Percentiles rank a stretch among this genome's conserved stretches.
Evolutionary conservation across 1,140 invertebrate genomes (phyloP).

Genomic region (Drosophila subobscura): DNA sequence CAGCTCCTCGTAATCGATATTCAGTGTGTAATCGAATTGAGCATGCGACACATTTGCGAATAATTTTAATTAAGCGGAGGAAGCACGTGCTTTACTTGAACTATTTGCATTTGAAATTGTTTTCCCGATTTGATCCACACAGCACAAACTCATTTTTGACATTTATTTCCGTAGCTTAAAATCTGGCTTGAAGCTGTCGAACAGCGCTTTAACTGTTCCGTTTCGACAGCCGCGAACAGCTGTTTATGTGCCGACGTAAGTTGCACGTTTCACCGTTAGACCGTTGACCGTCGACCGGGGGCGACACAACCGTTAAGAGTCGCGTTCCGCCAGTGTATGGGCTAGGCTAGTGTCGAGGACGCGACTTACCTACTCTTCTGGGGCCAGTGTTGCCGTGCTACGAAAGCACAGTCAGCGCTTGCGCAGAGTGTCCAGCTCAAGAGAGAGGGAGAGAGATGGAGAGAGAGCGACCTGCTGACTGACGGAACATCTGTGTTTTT

Average conservation of each 20-base stretch:
- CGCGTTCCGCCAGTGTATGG: slow-evolving; percentile 67
- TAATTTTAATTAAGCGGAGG: not conserved
- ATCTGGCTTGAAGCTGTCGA: slow-evolving; percentile 9
- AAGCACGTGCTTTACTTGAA: slow-evolving; percentile 21
- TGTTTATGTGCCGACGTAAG: slow-evolving; percentile 41
- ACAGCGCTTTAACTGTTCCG: slow-evolving; percentile 4
- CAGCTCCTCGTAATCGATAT: slow-evolving; percentile 47
- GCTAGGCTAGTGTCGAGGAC: slow-evolving; percentile 9
- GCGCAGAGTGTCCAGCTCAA: slow-evolving; percentile 23
- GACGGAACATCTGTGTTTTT: slow-evolving; percentile 72
- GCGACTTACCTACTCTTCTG: not conserved
- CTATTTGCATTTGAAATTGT: not conserved
- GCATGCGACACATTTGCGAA: too few species aligned
- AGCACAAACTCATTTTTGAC: not conserved
- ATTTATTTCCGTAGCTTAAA: not conserved
- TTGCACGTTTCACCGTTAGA: slow-evolving; percentile 38
- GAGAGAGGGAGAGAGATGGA: slow-evolving; percentile 1
- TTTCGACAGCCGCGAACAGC: too few species aligned
- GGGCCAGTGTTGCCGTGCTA: slow-evolving; percentile 60
- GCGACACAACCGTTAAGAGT: slow-evolving; percentile 48
- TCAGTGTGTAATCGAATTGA: not conserved
- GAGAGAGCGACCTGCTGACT: slow-evolving; percentile 44
- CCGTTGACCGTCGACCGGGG: slow-evolving; percentile 23
- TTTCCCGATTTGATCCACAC: not conserved
- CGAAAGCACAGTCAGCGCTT: slow-evolving; percentile 12